Percentiles rank a stretch among this genome's conserved stretches.
These are phyloP conservation scores for Pristiophorus japonicus DNA, from an alignment of 2,113 vertebrate genomes.

Conservation along the genomic window DNA sequence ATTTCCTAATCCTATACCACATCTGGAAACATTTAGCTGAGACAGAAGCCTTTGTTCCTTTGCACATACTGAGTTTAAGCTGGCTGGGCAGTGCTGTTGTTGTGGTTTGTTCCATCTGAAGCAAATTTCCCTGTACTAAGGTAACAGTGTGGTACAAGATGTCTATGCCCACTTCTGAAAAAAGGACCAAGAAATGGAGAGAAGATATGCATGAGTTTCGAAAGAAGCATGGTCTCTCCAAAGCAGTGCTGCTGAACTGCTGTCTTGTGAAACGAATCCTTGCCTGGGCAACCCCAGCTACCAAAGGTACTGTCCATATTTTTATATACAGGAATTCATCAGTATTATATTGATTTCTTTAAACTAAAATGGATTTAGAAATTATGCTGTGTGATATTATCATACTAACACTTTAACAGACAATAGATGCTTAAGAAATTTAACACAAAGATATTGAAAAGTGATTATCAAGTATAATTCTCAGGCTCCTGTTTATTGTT, in stretches of 20 bases:
- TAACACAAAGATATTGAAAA: neutral
- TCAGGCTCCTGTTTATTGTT: neutral
- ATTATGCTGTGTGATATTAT: neutral
- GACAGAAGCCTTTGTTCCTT: neutral
- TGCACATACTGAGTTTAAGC: neutral
- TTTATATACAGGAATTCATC: neutral
- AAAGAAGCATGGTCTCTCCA: conserved; percentile 63
- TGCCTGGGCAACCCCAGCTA: conserved; percentile 63
- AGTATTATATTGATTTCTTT: neutral
- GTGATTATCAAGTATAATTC: neutral
- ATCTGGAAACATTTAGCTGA: neutral
- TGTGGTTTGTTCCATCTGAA: conserved; percentile 2
- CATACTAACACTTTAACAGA: too few relatives aligned
- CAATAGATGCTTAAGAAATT: too few relatives aligned
- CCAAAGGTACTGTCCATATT: conserved; percentile 57
- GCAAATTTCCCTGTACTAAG: conserved; percentile 38
- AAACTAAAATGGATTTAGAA: neutral
- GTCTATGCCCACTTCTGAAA: conserved; percentile 56
- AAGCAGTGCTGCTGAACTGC: conserved; percentile 69
- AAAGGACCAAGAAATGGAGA: conserved; percentile 56
- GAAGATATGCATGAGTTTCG: conserved; percentile 58
- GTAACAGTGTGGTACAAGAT: conserved; percentile 50
- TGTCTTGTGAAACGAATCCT: conserved; percentile 66
- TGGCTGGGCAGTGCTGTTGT: neutral
- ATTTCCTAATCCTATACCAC: neutral